Percentiles rank a stretch among this genome's conserved stretches.
Evolutionary conservation across 2,113 vertebrate genomes (phyloP).

Genomic region (Cephalophus harveyi): DNA sequence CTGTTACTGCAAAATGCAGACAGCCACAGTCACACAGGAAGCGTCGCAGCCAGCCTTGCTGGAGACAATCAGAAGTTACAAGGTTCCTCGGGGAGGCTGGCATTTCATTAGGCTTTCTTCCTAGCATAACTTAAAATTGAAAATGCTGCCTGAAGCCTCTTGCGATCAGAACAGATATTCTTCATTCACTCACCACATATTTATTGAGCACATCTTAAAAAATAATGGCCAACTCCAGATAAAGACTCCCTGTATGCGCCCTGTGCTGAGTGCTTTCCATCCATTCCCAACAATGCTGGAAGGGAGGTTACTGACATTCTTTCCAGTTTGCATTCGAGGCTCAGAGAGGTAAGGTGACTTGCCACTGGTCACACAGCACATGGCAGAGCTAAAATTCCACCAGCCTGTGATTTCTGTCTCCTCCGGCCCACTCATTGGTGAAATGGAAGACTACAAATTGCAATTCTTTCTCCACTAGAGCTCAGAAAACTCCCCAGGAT

Average conservation of each 20-base stretch:
- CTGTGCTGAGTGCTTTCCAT: not conserved
- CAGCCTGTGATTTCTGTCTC: not conserved
- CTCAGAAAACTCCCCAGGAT: not conserved
- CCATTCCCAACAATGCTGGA: not conserved
- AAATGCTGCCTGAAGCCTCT: constrained; percentile 62
- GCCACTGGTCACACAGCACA: not conserved
- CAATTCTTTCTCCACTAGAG: not conserved
- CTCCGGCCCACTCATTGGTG: not conserved
- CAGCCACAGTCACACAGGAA: not conserved
- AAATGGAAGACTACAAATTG: not conserved
- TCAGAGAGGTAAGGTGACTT: not conserved
- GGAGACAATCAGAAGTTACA: constrained; percentile 48
- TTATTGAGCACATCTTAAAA: constrained; percentile 59
- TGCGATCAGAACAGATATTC: constrained; percentile 54
- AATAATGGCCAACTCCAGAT: constrained; percentile 27
- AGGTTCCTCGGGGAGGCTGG: constrained; percentile 16
- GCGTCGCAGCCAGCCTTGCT: not conserved
- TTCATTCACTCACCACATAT: constrained; percentile 35
- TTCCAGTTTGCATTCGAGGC: not conserved
- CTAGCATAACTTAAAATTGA: constrained; percentile 50
- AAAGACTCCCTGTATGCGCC: not conserved
- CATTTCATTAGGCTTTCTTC: constrained; percentile 50
- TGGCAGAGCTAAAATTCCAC: not conserved
- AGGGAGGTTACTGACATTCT: not conserved
- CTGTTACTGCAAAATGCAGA: not conserved